Conservation (phyloP, 1,140 invertebrate genomes). For the Bombus sylvicola region DNA sequence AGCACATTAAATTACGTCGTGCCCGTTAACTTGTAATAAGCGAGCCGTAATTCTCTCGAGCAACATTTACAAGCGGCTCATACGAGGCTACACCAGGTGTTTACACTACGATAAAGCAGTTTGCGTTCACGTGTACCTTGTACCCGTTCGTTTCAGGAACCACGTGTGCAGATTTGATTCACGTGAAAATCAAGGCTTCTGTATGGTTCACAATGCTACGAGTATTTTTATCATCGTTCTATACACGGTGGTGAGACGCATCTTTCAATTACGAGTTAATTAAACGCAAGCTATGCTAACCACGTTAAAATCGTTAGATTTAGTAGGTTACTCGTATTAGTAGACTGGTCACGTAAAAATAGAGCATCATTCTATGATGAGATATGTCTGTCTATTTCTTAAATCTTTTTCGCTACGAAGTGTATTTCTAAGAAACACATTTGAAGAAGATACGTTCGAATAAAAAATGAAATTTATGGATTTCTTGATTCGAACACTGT, state of each 20-base stretch:
- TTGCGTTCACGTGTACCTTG: constrained; percentile 16
- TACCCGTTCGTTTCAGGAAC: neutral
- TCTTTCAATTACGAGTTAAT: neutral
- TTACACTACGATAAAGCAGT: constrained; percentile 60
- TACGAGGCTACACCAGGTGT: constrained; percentile 52
- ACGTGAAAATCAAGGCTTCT: constrained; percentile 13
- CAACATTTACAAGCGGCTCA: constrained; percentile 25
- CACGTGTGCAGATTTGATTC: constrained; percentile 35
- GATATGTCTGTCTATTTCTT: neutral
- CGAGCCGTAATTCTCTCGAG: constrained; percentile 49
- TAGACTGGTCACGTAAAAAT: constrained; percentile 1
- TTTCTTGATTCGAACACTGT: neutral
- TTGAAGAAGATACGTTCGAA: neutral
- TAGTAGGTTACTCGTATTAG: neutral
- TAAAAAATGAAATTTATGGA: constrained; percentile 3
- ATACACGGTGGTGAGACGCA: neutral
- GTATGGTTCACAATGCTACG: neutral
- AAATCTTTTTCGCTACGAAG: neutral
- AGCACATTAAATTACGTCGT: constrained; percentile 44
- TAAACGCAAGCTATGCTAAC: neutral
- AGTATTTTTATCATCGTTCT: neutral
- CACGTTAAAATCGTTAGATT: neutral
- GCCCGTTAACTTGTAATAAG: constrained; percentile 55
- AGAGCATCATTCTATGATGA: neutral
- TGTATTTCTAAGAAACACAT: neutral